phyloP scores from a whole-genome alignment of 2,797 vertebrate genomes.

The Karalla daura region DNA sequence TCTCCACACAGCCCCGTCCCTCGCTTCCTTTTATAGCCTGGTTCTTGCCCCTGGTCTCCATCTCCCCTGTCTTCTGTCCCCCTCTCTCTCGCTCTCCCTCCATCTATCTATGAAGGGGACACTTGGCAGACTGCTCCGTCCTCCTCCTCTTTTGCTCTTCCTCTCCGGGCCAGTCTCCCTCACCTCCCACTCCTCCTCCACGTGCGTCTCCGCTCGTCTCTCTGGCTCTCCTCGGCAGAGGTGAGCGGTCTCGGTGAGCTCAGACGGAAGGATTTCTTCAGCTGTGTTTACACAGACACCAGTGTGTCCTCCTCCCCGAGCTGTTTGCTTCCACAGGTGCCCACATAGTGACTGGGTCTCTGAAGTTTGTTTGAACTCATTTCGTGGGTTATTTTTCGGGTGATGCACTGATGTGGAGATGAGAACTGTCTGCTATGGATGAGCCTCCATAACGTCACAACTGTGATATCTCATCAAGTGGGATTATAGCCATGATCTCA shows the following conservation, averaged over 20 bases:
- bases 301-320: constrained; percentile 21
- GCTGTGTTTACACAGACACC: constrained; percentile 66
- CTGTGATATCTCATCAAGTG: constrained; percentile 24
- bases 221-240: constrained; percentile 60
- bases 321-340: constrained; percentile 50
- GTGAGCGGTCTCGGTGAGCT: constrained; percentile 65
- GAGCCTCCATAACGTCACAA: constrained; percentile 9
- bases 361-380: constrained; percentile 44
- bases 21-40: constrained; percentile 79
- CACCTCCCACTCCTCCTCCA: constrained; percentile 33
- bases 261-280: constrained; percentile 72
- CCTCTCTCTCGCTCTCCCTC: constrained; percentile 43
- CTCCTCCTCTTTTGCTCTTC: constrained; percentile 33
- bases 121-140: constrained; percentile 40
- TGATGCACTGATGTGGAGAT: constrained; percentile 1
- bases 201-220: constrained; percentile 50
- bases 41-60: constrained; percentile 48
- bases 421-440: constrained; percentile 12
- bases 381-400: background rate
- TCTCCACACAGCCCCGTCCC: constrained; percentile 31
- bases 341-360: constrained; percentile 6
- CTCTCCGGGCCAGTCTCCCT: constrained; percentile 30
- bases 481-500: constrained; percentile 36
- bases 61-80: constrained; percentile 55
- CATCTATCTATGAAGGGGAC: constrained; percentile 54